phyloP scores from a whole-genome alignment of 2,797 vertebrate genomes.

The Arctocebus calabarensis region DNA sequence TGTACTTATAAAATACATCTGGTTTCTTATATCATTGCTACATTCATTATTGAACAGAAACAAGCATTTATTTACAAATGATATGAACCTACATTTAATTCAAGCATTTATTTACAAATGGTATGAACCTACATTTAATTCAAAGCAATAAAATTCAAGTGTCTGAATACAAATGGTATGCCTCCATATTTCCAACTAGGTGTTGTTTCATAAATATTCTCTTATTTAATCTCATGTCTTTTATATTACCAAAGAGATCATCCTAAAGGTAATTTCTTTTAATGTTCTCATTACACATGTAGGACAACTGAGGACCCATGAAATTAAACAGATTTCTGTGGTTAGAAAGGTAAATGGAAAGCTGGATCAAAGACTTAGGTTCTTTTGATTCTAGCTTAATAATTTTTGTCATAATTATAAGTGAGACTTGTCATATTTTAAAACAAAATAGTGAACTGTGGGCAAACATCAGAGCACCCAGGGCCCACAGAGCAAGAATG shows the following conservation, averaged over 20 bases:
- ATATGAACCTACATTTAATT: background rate
- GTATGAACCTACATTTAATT: background rate
- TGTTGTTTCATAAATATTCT: background rate
- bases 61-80: background rate
- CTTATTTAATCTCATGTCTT: background rate
- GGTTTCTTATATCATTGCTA: background rate
- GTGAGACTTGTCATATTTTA: background rate
- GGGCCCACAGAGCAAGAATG: background rate
- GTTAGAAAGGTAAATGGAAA: conserved; percentile 36
- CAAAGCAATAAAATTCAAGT: background rate
- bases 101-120: background rate
- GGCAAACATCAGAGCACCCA: background rate
- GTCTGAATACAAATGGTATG: background rate
- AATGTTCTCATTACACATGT: background rate
- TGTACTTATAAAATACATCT: background rate
- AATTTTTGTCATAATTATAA: background rate
- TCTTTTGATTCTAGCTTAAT: background rate
- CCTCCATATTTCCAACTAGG: background rate
- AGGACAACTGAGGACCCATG: background rate
- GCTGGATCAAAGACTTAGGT: background rate
- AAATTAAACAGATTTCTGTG: background rate
- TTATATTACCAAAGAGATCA: background rate
- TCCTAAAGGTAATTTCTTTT: background rate
- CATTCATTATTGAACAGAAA: background rate
- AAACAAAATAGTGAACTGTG: background rate